Evolutionary conservation across 1,140 invertebrate species (phyloP), one percentile per base, ranked within the genome.

Genomic region (Triops cancriformis): DNA sequence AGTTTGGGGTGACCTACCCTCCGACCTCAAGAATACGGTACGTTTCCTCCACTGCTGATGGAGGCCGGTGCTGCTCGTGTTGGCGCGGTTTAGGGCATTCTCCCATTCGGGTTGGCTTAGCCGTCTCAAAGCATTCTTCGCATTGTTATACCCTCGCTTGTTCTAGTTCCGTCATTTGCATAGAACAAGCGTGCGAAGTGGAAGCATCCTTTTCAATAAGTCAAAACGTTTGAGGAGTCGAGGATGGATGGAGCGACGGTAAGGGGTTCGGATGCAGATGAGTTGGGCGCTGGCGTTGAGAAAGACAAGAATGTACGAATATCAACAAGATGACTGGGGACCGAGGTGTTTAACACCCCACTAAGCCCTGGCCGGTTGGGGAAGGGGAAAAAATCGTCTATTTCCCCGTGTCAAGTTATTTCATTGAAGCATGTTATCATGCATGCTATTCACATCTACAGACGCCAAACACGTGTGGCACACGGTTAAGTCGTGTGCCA

Each of bases 81-180:
- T 9, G 23, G 45, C 14, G 0, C 23, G 14, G 0, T 64, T 2
- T 18, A 12, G 51, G n/a, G n/a, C n/a, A n/a, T 64, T 64, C 23
- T 12, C 51, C 31, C 31, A 37, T 64, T 45, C 43, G 7, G 14
- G 18, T 64, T 64, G 2, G 31, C 51, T 64, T 23, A 18, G 23
- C 51, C 51, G 2, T 23, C 51, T 14, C 1, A 23, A 64, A 64
- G 23, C 51, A 64, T 64, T 64, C 51, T 14, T 64, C 3, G 51
- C 51, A 64, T 64, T 64, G 51, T 64, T 64, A 64, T 23, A 64
- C 51, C 51, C 51, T 64, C 14, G 18, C 10, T n/a, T 64, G 51
- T 64, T 64, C 51, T 64, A 64, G 51, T 64, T 64, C 51, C 51
- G 23, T 64, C 51, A 64, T 64, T 64, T 64, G 51, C 51, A 64